These are phyloP conservation scores for Solen grandis DNA, from an alignment of 1,140 invertebrate species.

Conservation along the genomic window DNA sequence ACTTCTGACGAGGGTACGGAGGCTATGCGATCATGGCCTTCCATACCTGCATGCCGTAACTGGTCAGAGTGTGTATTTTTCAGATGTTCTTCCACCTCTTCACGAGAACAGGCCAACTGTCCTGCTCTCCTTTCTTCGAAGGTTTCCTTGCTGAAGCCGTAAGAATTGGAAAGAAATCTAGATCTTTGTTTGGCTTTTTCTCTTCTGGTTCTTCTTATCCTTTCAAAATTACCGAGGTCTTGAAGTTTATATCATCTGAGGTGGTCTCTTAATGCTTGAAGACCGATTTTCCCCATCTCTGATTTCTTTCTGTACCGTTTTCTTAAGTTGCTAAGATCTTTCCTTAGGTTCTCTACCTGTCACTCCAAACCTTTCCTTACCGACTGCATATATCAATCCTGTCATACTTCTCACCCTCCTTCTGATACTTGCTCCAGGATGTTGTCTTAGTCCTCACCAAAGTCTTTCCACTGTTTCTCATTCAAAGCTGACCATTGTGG, in stretches of 20 bases:
- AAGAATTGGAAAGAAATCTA: neutral
- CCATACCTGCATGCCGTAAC: neutral
- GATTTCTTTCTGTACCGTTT: neutral
- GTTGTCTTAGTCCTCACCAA: too few species aligned
- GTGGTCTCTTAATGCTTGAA: slow-evolving; percentile 15
- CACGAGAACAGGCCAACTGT: neutral
- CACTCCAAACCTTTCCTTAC: too few species aligned
- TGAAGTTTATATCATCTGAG: slow-evolving; percentile 16
- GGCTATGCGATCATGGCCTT: too few species aligned
- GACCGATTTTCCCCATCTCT: slow-evolving; percentile 16
- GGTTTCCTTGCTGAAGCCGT: neutral
- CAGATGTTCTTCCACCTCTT: neutral
- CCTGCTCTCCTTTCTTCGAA: neutral
- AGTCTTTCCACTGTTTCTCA: too few species aligned
- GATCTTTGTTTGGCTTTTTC: slow-evolving; percentile 14
- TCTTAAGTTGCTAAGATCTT: neutral
- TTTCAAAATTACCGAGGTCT: slow-evolving; percentile 19
- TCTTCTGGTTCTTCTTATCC: slow-evolving; percentile 12
- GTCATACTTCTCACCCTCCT: too few species aligned
- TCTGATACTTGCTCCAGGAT: too few species aligned
- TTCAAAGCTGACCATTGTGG: too few species aligned
- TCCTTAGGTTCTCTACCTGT: too few species aligned
- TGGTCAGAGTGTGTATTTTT: neutral
- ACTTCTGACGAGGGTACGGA: neutral
- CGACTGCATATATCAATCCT: too few species aligned